Base-by-base conservation (phyloP, 2,888 invertebrate species). In the Dilophus febrilis region DNA sequence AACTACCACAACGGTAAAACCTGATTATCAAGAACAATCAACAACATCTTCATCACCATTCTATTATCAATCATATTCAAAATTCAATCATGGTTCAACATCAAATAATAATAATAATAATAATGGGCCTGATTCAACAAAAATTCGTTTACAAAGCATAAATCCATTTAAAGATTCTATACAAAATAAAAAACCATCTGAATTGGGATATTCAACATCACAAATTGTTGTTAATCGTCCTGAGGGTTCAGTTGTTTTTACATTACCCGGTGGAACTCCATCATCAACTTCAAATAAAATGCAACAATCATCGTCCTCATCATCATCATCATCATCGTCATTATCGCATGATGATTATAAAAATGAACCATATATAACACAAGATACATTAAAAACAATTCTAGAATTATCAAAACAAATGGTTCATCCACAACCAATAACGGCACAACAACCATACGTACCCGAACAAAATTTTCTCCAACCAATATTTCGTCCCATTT, bases 151-250 rank as follows among this genome's bases (percentile, higher is more conserved):
- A 4, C 47, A 52, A 13, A 56, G 50, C 36, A 36, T 48, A 1
- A 34, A 50, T 7, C 54, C 58, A 1, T n/a, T n/a, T n/a, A n/a
- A n/a, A n/a, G n/a, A n/a, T n/a, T n/a, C n/a, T n/a, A n/a, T n/a
- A n/a, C n/a, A n/a, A n/a, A 48, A 40, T 7, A 44, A 41, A 41
- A 39, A 37, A 19, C 19, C 33, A 7, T 13, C 18, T 35, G 47
- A 49, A 1, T 48, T 48, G 2, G 58, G 54, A 1, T 56, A 58
- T 48, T 52, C 55, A 3, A 59, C 55, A 40, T 60, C 62, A 1
- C 63, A 63, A 46, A 61, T 63, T 40, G 61, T 62, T 7, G 57
- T 61, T 0, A 62, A 61, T 47, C 57, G 57, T 0, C 62, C 63
- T 0, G 62, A 57, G 38, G 63, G 63, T 1, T 56, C 61, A 0